Evolutionary conservation across 2,113 vertebrate species (phyloP).

Genomic region (Pedetes capensis): DNA sequence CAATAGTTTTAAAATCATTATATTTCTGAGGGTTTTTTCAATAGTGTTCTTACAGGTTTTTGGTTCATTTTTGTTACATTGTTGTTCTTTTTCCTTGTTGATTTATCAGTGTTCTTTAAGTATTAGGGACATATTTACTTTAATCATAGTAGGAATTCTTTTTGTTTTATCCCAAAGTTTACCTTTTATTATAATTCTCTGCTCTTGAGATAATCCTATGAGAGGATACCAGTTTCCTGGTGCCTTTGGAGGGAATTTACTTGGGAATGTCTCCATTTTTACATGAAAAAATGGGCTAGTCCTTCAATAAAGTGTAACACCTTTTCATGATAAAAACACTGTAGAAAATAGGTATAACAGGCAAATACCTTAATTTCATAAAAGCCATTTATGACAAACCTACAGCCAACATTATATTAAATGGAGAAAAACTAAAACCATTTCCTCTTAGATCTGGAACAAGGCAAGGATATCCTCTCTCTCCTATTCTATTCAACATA

Average conservation of each 20-base stretch:
- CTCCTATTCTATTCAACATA: too few species aligned
- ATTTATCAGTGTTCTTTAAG: not conserved
- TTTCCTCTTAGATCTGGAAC: too few species aligned
- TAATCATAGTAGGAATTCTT: not conserved
- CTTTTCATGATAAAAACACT: too few species aligned
- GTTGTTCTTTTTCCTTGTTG: not conserved
- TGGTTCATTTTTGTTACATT: not conserved
- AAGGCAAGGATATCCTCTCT: too few species aligned
- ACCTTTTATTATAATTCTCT: not conserved
- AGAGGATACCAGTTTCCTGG: not conserved
- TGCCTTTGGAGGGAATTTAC: not conserved
- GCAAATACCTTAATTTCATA: too few species aligned
- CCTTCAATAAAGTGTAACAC: too few species aligned
- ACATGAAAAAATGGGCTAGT: not conserved
- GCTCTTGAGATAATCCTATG: not conserved
- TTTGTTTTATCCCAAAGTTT: not conserved
- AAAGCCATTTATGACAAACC: too few species aligned
- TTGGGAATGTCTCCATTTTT: not conserved
- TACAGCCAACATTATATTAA: too few species aligned
- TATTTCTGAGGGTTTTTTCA: not conserved
- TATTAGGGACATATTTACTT: not conserved
- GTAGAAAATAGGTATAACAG: too few species aligned
- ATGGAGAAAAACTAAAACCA: too few species aligned
- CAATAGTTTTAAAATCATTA: not conserved
- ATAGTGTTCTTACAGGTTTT: not conserved